Percentiles rank a stretch among this genome's conserved stretches.
Conservation (phyloP, 37 sponge, comb jelly and placozoan genomes). For the Amphimedon queenslandica region DNA sequence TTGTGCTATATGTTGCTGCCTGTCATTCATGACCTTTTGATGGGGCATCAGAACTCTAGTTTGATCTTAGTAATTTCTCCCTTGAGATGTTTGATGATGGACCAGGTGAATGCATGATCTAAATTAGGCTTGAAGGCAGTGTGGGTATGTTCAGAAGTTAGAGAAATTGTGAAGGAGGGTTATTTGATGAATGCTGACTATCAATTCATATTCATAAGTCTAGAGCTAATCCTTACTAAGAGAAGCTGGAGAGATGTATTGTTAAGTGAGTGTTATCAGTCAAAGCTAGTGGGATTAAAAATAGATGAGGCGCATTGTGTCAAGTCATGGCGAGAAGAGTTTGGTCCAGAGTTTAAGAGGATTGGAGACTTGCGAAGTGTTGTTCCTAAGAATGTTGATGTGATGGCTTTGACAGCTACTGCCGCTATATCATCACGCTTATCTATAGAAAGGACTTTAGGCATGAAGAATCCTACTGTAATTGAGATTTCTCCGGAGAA, state of each 20-base stretch:
- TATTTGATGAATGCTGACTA: conserved; percentile 9
- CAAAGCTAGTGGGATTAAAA: conserved; percentile 14
- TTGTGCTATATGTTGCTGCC: conserved; percentile 20
- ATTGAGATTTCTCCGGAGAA: not conserved
- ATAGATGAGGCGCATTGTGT: conserved; percentile 58
- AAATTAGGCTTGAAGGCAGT: conserved; percentile 11
- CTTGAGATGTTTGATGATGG: conserved; percentile 23
- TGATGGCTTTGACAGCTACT: conserved; percentile 38
- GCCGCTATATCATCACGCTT: conserved; percentile 2
- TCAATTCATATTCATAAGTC: conserved; percentile 27
- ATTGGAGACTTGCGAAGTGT: too few species aligned
- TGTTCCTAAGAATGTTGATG: conserved; percentile 9
- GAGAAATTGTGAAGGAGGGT: not conserved
- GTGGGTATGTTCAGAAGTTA: not conserved
- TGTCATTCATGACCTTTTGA: conserved; percentile 3
- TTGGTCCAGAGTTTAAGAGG: not conserved
- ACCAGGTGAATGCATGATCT: conserved; percentile 7
- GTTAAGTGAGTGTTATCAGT: not conserved
- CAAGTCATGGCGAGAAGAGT: conserved; percentile 20
- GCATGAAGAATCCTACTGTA: not conserved
- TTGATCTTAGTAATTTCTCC: conserved; percentile 32
- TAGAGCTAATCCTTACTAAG: conserved; percentile 9
- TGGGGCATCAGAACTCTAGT: not conserved
- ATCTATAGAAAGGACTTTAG: not conserved
- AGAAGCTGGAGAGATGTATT: conserved; percentile 20